Evolutionary conservation across 2,797 vertebrate genomes (phyloP).

Genomic region (Petrocephalus sullivani): DNA sequence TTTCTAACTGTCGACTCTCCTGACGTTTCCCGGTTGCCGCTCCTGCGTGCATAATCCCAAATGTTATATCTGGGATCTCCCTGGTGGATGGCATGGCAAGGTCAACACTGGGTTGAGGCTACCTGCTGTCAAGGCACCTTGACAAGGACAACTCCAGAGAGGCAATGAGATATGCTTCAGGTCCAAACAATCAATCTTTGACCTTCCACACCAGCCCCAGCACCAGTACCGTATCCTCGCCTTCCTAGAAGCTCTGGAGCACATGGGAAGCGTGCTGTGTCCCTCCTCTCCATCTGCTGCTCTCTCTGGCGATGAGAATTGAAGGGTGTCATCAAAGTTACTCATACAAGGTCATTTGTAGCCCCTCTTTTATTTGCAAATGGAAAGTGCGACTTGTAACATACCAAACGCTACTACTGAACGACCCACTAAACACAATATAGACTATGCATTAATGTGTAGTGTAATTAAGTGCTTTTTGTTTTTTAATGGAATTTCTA

Average conservation of each 20-base stretch:
- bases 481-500: not conserved
- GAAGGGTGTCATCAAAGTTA: constrained; percentile 75
- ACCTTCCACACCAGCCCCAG: constrained; percentile 30
- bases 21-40: not conserved
- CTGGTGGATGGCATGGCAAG: constrained; percentile 50
- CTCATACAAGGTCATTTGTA: constrained; percentile 29
- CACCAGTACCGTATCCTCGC: constrained; percentile 36
- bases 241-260: constrained; percentile 48
- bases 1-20: not conserved
- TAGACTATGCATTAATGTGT: not conserved
- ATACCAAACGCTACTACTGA: not conserved
- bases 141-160: constrained; percentile 56
- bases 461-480: not conserved
- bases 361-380: not conserved
- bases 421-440: not conserved
- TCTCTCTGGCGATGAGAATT: constrained; percentile 42
- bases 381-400: not conserved
- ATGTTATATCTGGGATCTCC: constrained; percentile 9
- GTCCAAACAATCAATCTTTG: constrained; percentile 39
- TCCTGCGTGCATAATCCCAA: not conserved
- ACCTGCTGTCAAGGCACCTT: constrained; percentile 60
- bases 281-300: constrained; percentile 71
- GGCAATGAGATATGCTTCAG: constrained; percentile 42
- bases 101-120: constrained; percentile 46
- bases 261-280: constrained; percentile 35